A percentile compares a stretch with the other conserved stretches of the same genome.
Conservation (phyloP, 1,140 invertebrate genomes). For the Oedothorax gibbosus region DNA sequence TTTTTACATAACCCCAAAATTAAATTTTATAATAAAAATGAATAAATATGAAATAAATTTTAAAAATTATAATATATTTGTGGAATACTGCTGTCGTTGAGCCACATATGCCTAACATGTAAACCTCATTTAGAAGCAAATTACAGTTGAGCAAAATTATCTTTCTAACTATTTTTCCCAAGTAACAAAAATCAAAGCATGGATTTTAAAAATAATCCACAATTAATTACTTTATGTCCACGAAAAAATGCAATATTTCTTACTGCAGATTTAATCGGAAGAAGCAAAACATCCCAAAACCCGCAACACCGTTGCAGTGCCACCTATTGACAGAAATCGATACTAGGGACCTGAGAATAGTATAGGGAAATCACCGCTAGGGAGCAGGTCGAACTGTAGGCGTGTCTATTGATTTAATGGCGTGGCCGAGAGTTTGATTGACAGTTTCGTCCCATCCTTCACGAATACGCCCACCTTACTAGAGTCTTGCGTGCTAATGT, state of each 20-base stretch:
- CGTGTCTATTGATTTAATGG: constrained; percentile 44
- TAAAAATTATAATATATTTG: too few species aligned
- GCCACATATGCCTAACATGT: too few species aligned
- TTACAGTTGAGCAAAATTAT: too few species aligned
- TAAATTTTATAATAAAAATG: too few species aligned
- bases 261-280: constrained; percentile 32
- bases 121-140: too few species aligned
- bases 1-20: too few species aligned
- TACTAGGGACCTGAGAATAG: constrained; percentile 12
- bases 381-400: constrained; percentile 15
- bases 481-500: constrained; percentile 37
- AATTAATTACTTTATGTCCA: constrained; percentile 9
- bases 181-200: not conserved
- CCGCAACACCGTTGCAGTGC: constrained; percentile 48
- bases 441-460: constrained; percentile 52
- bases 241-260: constrained; percentile 39
- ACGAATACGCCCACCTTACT: constrained; percentile 48
- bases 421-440: constrained; percentile 54
- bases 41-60: too few species aligned
- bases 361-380: constrained; percentile 6
- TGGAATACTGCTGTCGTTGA: too few species aligned
- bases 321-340: constrained; percentile 49
- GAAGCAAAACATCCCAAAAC: constrained; percentile 14
- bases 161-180: too few species aligned
- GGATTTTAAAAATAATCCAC: not conserved